These are phyloP conservation scores for Orthonyx spaldingii DNA, from an alignment of 2,113 vertebrate species.

Conservation along the genomic window DNA sequence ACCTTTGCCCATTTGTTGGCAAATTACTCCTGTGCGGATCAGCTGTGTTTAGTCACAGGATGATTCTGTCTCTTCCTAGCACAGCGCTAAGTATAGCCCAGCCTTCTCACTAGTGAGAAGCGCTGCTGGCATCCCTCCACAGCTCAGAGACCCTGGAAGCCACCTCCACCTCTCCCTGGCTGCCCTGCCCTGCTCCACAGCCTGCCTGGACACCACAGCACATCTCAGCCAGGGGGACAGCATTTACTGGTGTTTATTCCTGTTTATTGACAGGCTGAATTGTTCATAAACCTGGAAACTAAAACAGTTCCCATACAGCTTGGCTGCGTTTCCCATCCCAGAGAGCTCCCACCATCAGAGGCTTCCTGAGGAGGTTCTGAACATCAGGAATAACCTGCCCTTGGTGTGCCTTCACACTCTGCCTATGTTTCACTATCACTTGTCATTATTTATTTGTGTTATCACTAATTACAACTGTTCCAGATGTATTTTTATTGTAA, in stretches of 20 bases:
- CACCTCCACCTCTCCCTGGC: neutral
- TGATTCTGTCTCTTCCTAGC: conserved; percentile 44
- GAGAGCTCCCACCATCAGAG: neutral
- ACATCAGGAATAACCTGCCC: neutral
- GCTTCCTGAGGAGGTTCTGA: neutral
- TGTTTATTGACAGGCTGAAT: neutral
- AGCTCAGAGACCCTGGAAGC: fast-evolving
- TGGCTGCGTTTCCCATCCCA: neutral
- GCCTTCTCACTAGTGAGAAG: neutral
- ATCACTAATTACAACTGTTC: neutral
- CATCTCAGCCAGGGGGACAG: neutral
- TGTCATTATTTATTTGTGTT: neutral
- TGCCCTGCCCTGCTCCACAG: fast-evolving
- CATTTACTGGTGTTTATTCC: fast-evolving
- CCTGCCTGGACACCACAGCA: fast-evolving
- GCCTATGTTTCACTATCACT: fast-evolving
- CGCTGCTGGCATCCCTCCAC: conserved; percentile 19
- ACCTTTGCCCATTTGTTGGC: neutral
- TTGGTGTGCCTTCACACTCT: fast-evolving
- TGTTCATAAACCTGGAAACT: fast-evolving
- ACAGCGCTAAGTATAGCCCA: conserved; percentile 22
- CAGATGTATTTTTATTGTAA: neutral
- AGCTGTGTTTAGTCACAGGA: conserved; percentile 22
- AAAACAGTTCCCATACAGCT: fast-evolving
- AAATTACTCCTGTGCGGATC: neutral